Conservation (phyloP, 2,888 invertebrate species). For the Clunio marinus region DNA sequence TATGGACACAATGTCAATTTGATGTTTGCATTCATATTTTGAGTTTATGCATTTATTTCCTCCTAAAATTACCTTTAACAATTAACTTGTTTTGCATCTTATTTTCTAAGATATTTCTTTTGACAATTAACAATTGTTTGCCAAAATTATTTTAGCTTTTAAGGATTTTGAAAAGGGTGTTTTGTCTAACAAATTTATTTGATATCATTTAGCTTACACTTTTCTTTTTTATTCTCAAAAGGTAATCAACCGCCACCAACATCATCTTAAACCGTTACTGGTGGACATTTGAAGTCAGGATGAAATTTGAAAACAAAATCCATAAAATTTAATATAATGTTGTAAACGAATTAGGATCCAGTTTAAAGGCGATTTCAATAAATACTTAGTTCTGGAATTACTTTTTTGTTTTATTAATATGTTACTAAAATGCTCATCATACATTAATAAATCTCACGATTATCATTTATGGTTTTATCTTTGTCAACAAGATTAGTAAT, state of each 20-base stretch:
- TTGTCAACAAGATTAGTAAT: constrained; percentile 47
- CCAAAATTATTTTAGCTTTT: too few species aligned
- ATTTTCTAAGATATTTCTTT: too few species aligned
- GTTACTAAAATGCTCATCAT: background rate
- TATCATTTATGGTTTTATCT: background rate
- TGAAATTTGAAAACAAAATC: too few species aligned
- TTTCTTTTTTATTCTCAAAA: background rate
- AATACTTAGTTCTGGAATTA: background rate
- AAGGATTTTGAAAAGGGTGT: too few species aligned
- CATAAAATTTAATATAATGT: constrained; percentile 7
- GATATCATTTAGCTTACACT: too few species aligned
- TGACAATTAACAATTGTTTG: too few species aligned
- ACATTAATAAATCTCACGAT: background rate
- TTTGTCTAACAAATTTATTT: too few species aligned
- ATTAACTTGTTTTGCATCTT: too few species aligned
- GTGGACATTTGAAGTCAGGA: too few species aligned
- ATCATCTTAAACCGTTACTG: background rate
- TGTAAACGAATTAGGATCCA: background rate
- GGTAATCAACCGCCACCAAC: background rate
- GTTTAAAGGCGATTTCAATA: background rate
- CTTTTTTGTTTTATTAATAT: background rate
- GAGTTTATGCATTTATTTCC: too few species aligned
- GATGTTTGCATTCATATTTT: background rate
- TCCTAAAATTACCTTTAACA: too few species aligned
- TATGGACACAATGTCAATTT: background rate